Conservation (phyloP, 2,113 vertebrate genomes). For the Hippolais icterina region DNA sequence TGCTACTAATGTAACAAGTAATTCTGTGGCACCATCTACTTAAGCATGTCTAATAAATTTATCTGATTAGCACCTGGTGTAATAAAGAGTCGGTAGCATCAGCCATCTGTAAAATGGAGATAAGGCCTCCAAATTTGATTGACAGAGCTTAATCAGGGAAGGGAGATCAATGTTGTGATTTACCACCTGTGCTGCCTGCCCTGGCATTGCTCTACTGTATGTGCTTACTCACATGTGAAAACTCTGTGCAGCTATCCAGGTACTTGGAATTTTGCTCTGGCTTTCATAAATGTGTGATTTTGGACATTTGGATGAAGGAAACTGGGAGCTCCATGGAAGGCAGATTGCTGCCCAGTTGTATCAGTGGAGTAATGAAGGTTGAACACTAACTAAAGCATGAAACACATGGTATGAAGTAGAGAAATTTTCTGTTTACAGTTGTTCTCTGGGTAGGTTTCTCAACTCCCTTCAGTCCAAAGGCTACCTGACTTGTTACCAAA, state of each 20-base stretch:
- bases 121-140: neutral
- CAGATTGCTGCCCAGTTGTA: neutral
- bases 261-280: neutral
- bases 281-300: neutral
- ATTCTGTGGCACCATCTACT: neutral
- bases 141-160: neutral
- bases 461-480: neutral
- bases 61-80: neutral
- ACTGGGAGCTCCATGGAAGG: neutral
- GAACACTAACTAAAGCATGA: rapidly evolving
- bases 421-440: neutral
- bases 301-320: neutral
- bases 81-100: neutral
- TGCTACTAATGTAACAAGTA: neutral
- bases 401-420: neutral
- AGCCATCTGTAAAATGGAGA: neutral
- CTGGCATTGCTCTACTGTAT: rapidly evolving
- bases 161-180: neutral
- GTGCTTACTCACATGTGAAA: neutral
- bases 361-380: rapidly evolving
- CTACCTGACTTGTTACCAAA: neutral
- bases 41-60: neutral
- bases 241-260: neutral
- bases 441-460: neutral
- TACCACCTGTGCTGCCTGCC: neutral